Base-by-base conservation (phyloP, 2,797 vertebrate genomes). In the Tragopan temminckii region DNA sequence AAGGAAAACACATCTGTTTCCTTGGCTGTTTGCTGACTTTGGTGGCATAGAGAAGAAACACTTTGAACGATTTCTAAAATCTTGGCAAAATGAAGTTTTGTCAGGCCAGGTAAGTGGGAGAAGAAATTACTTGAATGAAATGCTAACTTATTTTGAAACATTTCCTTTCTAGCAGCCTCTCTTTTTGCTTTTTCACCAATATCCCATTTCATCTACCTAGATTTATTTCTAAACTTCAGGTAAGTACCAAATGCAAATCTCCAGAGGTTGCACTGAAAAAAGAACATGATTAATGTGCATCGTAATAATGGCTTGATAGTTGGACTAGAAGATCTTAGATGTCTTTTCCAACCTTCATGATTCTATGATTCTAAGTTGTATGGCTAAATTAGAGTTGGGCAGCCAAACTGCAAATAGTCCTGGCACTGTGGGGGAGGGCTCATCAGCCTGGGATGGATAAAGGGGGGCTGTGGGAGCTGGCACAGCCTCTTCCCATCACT, bases 401-500 rank as follows among this genome's bases (percentile, higher is more conserved):
- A 33, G 62, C 42, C 2, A 5, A 11, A 25, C 9, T 1, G 2
- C 3, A 0, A 0, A 2, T 50, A 35, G 29, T 8, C 33, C n/a
- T 36, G 80, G 18, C 1, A 8, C 24, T 0, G 0, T 10, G 21
- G 24, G 24, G 11, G 19, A 24, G 10, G 40, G 7, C n/a, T 21
- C 23, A 21, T 43, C 13, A 23, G 13, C 33, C 48, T 42, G 12
- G 10, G 7, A 7, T 63, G 16, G 7, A 72, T 13, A 64, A 61
- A 38, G 3, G 12, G 10, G 12, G 3, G 20, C 38, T 68, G 31
- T 74, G 24, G n/a, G 33, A 68, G 10, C 15, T 64, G 3, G 4
- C 14, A 8, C 17, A 63, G 38, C 12, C 16, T 7, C 1, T 0
- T 33, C 14, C 43, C 0, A 0, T 38, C 35, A 33, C 14, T 0